These are phyloP conservation scores for Ennomos erosarius DNA, from an alignment of 2,888 invertebrate genomes.

Conservation along the genomic window DNA sequence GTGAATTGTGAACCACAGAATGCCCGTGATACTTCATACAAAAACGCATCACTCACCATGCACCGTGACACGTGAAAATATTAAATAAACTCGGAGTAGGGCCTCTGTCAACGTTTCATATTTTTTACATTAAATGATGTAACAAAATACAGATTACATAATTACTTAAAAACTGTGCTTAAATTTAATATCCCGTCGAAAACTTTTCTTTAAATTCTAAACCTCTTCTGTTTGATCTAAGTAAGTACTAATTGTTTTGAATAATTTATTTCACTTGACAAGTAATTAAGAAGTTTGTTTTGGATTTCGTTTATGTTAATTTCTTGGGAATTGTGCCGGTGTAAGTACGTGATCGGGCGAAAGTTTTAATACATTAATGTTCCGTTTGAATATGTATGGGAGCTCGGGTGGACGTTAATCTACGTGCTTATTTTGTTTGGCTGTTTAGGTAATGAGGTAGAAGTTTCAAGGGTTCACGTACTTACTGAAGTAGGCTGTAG, in stretches of 20 bases:
- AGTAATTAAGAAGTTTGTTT: constrained; percentile 71
- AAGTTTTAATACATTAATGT: constrained; percentile 64
- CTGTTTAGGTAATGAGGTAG: constrained; percentile 29
- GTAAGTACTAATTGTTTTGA: constrained; percentile 66
- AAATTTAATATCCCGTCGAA: constrained; percentile 10
- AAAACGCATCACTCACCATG: too few species aligned
- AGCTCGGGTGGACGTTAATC: constrained; percentile 35
- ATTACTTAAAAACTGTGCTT: constrained; percentile 6
- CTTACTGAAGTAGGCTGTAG: constrained; percentile 3
- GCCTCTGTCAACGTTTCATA: too few species aligned
- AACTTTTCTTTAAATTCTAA: constrained; percentile 17
- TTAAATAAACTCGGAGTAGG: too few species aligned
- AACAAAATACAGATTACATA: background rate
- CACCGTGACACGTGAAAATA: too few species aligned
- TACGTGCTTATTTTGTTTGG: constrained; percentile 33
- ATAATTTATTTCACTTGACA: constrained; percentile 73
- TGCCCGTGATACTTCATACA: too few species aligned
- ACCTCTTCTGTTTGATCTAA: constrained; percentile 51
- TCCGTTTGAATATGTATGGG: constrained; percentile 64
- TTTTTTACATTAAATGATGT: too few species aligned
- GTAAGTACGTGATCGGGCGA: constrained; percentile 60
- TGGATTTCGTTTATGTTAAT: constrained; percentile 64
- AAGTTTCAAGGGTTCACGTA: constrained; percentile 8
- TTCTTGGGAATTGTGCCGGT: constrained; percentile 59
- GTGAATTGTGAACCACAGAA: too few species aligned